These are phyloP conservation scores for Cochlearius cochlearius DNA, from an alignment of 2,113 vertebrate species.

Conservation along the genomic window DNA sequence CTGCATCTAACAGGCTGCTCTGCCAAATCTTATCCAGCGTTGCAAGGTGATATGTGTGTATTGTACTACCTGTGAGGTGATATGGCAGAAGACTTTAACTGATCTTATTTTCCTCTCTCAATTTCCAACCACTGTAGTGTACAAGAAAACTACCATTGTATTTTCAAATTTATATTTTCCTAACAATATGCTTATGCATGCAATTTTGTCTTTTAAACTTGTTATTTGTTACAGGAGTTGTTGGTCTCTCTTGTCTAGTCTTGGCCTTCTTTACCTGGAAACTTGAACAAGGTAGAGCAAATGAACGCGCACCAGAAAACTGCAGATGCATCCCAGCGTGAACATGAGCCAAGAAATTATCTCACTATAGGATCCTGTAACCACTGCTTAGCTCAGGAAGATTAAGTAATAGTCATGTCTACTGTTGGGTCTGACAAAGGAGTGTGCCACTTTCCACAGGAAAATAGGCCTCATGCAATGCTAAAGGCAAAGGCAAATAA, in stretches of 20 bases:
- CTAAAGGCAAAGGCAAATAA: neutral
- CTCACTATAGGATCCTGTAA: constrained; percentile 32
- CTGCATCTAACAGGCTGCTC: neutral
- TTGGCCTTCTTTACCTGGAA: constrained; percentile 63
- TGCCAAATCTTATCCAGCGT: too few relatives aligned
- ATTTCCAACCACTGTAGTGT: neutral
- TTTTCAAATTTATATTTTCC: neutral
- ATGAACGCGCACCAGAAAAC: constrained; percentile 38
- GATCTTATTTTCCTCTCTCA: neutral
- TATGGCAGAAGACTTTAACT: neutral
- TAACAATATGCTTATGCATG: neutral
- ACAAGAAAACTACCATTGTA: neutral
- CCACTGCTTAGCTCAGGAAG: constrained; percentile 64
- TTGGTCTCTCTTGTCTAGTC: constrained; percentile 61
- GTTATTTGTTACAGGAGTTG: constrained; percentile 58
- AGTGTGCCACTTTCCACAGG: constrained; percentile 2
- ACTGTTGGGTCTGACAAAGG: constrained; percentile 37
- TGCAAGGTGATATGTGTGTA: neutral
- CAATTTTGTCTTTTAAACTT: constrained; percentile 19
- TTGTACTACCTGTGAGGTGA: neutral
- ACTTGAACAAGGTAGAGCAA: constrained; percentile 50
- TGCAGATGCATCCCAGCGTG: constrained; percentile 28
- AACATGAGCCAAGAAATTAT: constrained; percentile 53
- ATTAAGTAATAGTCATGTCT: constrained; percentile 55
- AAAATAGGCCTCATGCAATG: constrained; percentile 25